Percentiles rank a stretch among this genome's conserved stretches.
These are phyloP conservation scores for Venustaconcha ellipsiformis DNA, from an alignment of 1,140 invertebrate genomes.

Conservation along the genomic window DNA sequence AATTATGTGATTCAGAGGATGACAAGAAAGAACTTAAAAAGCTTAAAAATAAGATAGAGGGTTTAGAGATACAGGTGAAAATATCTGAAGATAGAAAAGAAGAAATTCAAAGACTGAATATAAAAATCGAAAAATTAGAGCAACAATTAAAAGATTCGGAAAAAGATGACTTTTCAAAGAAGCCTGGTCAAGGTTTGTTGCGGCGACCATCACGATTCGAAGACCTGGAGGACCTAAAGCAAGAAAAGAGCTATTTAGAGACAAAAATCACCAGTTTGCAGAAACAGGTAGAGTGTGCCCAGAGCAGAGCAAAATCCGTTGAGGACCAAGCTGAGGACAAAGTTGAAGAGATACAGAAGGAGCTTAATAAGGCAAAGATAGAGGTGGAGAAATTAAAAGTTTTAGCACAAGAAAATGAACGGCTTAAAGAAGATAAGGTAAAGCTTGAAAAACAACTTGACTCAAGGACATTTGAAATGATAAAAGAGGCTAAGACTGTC, in stretches of 20 bases:
- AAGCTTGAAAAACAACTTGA: slow-evolving; percentile 13
- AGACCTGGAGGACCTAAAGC: slow-evolving; percentile 49
- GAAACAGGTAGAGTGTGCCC: slow-evolving; percentile 53
- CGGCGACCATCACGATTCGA: slow-evolving; percentile 32
- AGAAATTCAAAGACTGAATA: slow-evolving; percentile 13
- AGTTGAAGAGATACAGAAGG: slow-evolving; percentile 30
- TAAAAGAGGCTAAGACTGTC: slow-evolving; percentile 64
- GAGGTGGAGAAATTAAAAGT: slow-evolving; percentile 19
- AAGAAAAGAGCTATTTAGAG: slow-evolving; percentile 61
- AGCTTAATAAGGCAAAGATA: slow-evolving; percentile 1
- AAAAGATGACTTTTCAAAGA: slow-evolving; percentile 26
- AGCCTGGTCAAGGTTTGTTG: slow-evolving; percentile 1
- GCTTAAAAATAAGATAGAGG: slow-evolving; percentile 34
- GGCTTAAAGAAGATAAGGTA: slow-evolving; percentile 17
- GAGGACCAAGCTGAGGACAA: slow-evolving; percentile 34
- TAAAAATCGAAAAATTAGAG: slow-evolving; percentile 15
- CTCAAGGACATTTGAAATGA: slow-evolving; percentile 32
- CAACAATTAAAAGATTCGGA: background rate
- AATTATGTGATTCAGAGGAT: slow-evolving; percentile 22
- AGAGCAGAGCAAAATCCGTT: slow-evolving; percentile 19
- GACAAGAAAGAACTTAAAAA: slow-evolving; percentile 26
- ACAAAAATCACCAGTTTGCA: slow-evolving; percentile 61
- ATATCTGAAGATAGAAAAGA: slow-evolving; percentile 35
- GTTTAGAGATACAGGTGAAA: slow-evolving; percentile 26
- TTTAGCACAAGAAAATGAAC: slow-evolving; percentile 11